These are phyloP conservation scores for Petrocephalus zakoni DNA, from an alignment of 2,113 vertebrate species.

Conservation along the genomic window DNA sequence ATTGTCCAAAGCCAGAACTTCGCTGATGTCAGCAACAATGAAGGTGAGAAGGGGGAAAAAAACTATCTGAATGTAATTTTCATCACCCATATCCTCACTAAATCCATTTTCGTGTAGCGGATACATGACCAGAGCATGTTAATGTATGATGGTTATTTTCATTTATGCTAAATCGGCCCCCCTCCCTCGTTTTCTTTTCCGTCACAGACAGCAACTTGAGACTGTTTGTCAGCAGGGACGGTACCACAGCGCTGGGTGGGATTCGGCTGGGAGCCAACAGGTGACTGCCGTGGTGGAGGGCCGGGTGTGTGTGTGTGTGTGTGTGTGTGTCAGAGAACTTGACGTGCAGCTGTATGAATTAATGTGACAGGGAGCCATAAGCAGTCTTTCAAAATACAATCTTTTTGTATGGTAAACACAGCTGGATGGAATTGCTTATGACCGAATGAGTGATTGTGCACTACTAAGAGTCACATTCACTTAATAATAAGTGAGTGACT, in stretches of 20 bases:
- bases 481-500: background rate
- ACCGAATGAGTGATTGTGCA: background rate
- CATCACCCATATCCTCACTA: background rate
- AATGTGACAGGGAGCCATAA: background rate
- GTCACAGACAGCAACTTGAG: slow-evolving; percentile 86
- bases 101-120: background rate
- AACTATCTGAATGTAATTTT: background rate
- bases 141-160: background rate
- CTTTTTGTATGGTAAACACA: background rate
- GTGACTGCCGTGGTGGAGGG: background rate
- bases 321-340: too few species aligned
- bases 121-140: background rate
- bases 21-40: slow-evolving; percentile 85
- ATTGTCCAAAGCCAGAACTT: slow-evolving; percentile 99
- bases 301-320: background rate
- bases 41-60: slow-evolving; percentile 61
- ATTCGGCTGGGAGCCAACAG: slow-evolving; percentile 88
- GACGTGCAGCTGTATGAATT: background rate
- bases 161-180: background rate
- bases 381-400: background rate
- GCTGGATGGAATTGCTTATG: background rate
- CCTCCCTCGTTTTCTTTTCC: slow-evolving; percentile 2
- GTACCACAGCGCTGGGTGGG: slow-evolving; percentile 80
- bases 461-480: background rate
- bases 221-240: slow-evolving; percentile 87